Conservation (phyloP, 2,888 invertebrate species). For the Drosophila kanekoi region DNA sequence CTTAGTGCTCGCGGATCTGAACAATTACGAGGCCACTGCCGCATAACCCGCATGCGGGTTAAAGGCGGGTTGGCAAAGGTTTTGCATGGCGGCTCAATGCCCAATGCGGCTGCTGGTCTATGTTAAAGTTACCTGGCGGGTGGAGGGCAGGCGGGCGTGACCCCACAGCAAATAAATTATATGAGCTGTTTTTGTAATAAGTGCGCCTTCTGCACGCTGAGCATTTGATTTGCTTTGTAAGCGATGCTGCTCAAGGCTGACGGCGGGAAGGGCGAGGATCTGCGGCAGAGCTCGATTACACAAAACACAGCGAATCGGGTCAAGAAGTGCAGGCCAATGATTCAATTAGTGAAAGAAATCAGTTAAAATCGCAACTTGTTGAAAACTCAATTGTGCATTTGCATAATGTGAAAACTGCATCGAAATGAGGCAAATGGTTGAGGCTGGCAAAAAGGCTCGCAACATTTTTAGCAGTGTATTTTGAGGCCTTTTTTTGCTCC, state of each 20-base stretch:
- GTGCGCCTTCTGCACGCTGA: constrained; percentile 31
- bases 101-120: constrained; percentile 35
- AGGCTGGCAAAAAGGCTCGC: too few relatives aligned
- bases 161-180: constrained; percentile 59
- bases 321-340: constrained; percentile 27
- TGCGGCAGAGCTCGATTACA: not conserved
- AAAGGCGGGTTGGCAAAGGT: constrained; percentile 3
- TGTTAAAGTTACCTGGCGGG: not conserved
- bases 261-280: too few relatives aligned
- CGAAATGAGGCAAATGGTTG: too few relatives aligned
- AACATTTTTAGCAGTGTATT: too few relatives aligned
- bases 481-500: too few relatives aligned
- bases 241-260: constrained; percentile 16
- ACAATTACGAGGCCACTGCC: constrained; percentile 65
- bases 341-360: constrained; percentile 32
- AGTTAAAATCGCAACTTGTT: constrained; percentile 14
- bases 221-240: constrained; percentile 51
- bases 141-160: not conserved
- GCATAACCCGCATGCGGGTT: constrained; percentile 6
- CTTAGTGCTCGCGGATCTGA: constrained; percentile 64
- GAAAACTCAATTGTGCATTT: constrained; percentile 2
- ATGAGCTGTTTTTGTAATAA: constrained; percentile 49
- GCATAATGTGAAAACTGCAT: not conserved
- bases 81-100: constrained; percentile 40
- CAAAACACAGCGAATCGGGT: constrained; percentile 17